Evolutionary conservation across 1,140 invertebrate species (phyloP).

Genomic region (Drosophila gunungcola): DNA sequence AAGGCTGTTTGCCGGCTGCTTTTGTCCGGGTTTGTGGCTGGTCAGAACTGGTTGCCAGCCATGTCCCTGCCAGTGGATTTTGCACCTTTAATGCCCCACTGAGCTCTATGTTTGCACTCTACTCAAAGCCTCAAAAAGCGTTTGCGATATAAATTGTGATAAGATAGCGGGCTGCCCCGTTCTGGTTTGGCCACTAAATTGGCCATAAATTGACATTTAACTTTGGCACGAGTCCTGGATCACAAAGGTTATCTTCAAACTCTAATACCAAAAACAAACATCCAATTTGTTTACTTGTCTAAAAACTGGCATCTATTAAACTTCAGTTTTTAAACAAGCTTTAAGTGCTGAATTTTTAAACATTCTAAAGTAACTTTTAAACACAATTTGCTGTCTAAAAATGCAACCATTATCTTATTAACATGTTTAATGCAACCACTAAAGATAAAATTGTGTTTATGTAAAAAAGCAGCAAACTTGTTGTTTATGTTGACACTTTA

Average conservation of each 20-base stretch:
- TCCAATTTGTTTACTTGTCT: too few relatives aligned
- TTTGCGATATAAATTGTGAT: constrained; percentile 17
- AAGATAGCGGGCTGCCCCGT: constrained; percentile 30
- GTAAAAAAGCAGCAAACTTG: too few relatives aligned
- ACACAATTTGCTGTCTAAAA: too few relatives aligned
- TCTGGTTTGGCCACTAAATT: constrained; percentile 3
- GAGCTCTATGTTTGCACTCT: constrained; percentile 38
- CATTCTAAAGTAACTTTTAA: too few relatives aligned
- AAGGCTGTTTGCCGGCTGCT: constrained; percentile 33
- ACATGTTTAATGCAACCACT: too few relatives aligned
- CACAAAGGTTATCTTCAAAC: neutral
- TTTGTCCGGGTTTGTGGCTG: constrained; percentile 23
- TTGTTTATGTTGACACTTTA: too few relatives aligned
- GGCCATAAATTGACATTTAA: constrained; percentile 19
- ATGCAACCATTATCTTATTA: too few relatives aligned
- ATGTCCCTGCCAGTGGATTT: constrained; percentile 25
- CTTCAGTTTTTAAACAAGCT: too few relatives aligned
- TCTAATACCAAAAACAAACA: too few relatives aligned
- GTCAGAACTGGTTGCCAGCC: constrained; percentile 26
- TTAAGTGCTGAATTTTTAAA: too few relatives aligned
- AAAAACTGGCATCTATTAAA: too few relatives aligned
- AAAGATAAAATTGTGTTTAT: too few relatives aligned
- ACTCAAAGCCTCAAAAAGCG: constrained; percentile 20
- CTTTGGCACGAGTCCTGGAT: constrained; percentile 3
- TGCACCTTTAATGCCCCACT: constrained; percentile 41